These are phyloP conservation scores for Nemoura dubitans DNA, from an alignment of 2,888 invertebrate genomes.

Conservation along the genomic window DNA sequence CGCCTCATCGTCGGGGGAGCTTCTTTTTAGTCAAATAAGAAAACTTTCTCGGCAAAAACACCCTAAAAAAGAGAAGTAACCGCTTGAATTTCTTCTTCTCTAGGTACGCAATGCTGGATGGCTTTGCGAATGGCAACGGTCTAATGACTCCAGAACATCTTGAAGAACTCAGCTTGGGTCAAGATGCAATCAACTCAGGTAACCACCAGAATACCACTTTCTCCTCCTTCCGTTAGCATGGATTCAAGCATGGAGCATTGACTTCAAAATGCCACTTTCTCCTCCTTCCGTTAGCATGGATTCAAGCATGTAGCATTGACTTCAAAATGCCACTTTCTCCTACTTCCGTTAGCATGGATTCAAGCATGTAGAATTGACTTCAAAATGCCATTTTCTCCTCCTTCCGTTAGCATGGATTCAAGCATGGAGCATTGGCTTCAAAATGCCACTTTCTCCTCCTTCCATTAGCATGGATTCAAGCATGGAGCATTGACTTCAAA, in stretches of 20 bases:
- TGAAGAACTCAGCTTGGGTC: constrained; percentile 46
- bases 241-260: neutral
- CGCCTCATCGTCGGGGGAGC: neutral
- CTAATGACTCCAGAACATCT: constrained; percentile 46
- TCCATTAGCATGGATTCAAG: too few relatives aligned
- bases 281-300: neutral
- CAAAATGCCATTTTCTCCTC: neutral
- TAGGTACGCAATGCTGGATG: constrained; percentile 51
- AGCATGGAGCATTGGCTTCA: neutral
- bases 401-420: neutral
- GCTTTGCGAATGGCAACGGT: constrained; percentile 48
- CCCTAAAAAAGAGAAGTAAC: neutral
- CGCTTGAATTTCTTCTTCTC: neutral
- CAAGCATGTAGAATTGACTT: neutral
- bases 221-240: neutral
- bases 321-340: neutral
- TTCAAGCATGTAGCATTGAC: neutral
- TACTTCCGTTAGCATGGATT: neutral
- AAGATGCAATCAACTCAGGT: constrained; percentile 47
- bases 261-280: neutral
- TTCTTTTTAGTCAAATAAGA: neutral
- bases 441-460: neutral
- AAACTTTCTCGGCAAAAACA: neutral
- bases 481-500: too few relatives aligned
- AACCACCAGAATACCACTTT: neutral